Base-by-base conservation (phyloP, 1,140 invertebrate species). In the Bombus superbus region DNA sequence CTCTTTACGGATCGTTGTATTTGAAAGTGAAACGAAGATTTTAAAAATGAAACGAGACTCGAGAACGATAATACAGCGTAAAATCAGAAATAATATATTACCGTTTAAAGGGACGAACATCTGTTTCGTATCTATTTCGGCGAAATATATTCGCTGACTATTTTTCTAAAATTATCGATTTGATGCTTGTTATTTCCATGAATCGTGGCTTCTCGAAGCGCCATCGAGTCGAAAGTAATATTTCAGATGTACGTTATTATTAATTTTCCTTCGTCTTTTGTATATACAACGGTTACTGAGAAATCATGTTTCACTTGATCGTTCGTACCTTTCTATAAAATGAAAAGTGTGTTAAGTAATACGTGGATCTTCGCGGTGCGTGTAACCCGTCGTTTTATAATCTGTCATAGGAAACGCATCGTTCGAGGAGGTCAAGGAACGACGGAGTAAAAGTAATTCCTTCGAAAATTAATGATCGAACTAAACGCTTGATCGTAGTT, bases 291-390 rank as follows among this genome's bases (percentile, higher is more conserved):
- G 62, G 38, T 38, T 69, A 69, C 22, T 8, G 18, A 69, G 15
- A 35, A 69, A 69, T 32, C 32, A 22, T 69, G 10, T 38, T 69
- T 38, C 18, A 35, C 15, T 22, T 38, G 3, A 5, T 69, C 18
- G 38, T 69, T 69, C 69, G 69, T 71, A 25, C 4, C 10, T 28
- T 69, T 69, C 22, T 22, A 40, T 40, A 40, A 28, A 69, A 25
- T 38, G 66, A 68, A 68, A 68, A 68, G 32, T 40, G 38, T 28
- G 68, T 69, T 69, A 38, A 69, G 68, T 40, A 69, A 69, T 69
- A 69, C 25, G 22, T 71, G 3, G 38, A 71, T 71, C 69, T n/a
- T 13, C 25, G 25, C 32, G 18, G 5, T 38, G 35, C 35, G 35
- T 38, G 35, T 40, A 25, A 22, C 22, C 10, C 22, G 9, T 69